A percentile compares a stretch with the other conserved stretches of the same genome.
Conservation (phyloP, 92 coral and sea anemone genomes). For the Pocillopora meandrina region DNA sequence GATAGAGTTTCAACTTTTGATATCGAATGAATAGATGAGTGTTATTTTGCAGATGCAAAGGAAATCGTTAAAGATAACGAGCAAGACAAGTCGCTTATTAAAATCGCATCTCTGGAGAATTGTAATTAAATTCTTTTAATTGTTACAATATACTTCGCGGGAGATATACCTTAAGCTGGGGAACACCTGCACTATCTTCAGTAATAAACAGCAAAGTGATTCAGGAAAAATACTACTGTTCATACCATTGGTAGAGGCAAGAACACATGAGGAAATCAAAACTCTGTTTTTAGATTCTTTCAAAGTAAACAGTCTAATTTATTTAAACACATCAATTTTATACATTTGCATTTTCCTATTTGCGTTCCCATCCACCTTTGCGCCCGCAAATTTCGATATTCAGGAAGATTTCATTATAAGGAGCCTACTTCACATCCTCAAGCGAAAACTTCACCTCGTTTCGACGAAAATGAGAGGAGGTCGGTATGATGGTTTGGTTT, state of each 20-base stretch:
- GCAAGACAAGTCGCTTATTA: constrained; percentile 19
- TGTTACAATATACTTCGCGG: constrained; percentile 37
- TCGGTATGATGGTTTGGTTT: too few species aligned
- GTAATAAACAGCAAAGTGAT: constrained; percentile 33
- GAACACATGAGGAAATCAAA: not conserved
- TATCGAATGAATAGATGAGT: not conserved
- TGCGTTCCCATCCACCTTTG: too few species aligned
- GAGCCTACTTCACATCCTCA: too few species aligned
- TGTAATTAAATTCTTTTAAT: constrained; percentile 36
- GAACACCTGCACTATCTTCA: constrained; percentile 36
- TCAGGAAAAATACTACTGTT: constrained; percentile 27
- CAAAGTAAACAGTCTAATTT: too few species aligned
- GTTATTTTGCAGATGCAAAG: not conserved
- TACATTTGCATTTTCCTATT: too few species aligned
- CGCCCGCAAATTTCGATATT: too few species aligned
- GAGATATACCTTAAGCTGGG: constrained; percentile 30
- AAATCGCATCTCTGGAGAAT: constrained; percentile 20
- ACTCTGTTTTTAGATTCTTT: not conserved
- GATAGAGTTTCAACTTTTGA: constrained; percentile 1
- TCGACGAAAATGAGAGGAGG: too few species aligned
- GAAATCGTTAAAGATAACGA: not conserved
- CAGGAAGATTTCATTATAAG: too few species aligned
- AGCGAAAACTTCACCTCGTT: too few species aligned
- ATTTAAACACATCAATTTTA: too few species aligned
- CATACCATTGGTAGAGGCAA: not conserved